phyloP scores from a whole-genome alignment of 2,797 vertebrate species.

The Lycodopsis pacificus region DNA sequence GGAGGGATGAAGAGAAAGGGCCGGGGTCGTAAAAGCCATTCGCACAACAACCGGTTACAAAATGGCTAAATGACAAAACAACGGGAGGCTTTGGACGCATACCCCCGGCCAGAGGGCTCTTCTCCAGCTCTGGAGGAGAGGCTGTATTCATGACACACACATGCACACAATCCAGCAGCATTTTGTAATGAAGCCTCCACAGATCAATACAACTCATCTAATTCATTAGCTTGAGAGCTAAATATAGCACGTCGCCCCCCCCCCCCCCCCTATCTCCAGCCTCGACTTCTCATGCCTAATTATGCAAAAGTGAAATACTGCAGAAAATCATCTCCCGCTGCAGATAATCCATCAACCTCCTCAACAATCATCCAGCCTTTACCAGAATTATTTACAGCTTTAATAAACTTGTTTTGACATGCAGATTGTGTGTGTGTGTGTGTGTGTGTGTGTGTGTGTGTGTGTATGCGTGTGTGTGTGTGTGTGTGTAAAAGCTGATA shows the following conservation, averaged over 20 bases:
- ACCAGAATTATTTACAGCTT: slow-evolving; percentile 64
- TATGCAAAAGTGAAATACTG: slow-evolving; percentile 75
- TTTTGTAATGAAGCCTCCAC: slow-evolving; percentile 73
- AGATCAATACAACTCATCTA: slow-evolving; percentile 79
- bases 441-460: too few relatives aligned
- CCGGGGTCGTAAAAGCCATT: slow-evolving; percentile 77
- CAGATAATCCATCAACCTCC: slow-evolving; percentile 62
- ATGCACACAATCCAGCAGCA: slow-evolving; percentile 27
- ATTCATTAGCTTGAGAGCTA: slow-evolving; percentile 73
- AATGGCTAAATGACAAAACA: slow-evolving; percentile 77
- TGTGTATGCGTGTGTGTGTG: too few relatives aligned
- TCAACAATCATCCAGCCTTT: slow-evolving; percentile 51
- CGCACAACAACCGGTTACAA: slow-evolving; percentile 78
- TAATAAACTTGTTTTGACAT: slow-evolving; percentile 69
- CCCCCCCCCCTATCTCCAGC: slow-evolving; percentile 41
- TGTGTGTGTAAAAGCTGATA: too few relatives aligned
- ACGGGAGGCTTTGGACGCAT: slow-evolving; percentile 64
- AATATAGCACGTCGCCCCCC: slow-evolving; percentile 63
- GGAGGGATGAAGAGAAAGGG: slow-evolving; percentile 66
- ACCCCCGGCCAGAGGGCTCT: slow-evolving; percentile 46
- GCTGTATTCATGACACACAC: slow-evolving; percentile 36
- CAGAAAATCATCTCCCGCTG: slow-evolving; percentile 66
- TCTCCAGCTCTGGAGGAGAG: slow-evolving; percentile 42
- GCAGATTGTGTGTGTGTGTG: slow-evolving; percentile 11
- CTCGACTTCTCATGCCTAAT: slow-evolving; percentile 60